Percentiles rank a stretch among this genome's conserved stretches.
These are phyloP conservation scores for Erpobdella octoculata DNA, from an alignment of 2,888 invertebrate genomes.

Conservation along the genomic window DNA sequence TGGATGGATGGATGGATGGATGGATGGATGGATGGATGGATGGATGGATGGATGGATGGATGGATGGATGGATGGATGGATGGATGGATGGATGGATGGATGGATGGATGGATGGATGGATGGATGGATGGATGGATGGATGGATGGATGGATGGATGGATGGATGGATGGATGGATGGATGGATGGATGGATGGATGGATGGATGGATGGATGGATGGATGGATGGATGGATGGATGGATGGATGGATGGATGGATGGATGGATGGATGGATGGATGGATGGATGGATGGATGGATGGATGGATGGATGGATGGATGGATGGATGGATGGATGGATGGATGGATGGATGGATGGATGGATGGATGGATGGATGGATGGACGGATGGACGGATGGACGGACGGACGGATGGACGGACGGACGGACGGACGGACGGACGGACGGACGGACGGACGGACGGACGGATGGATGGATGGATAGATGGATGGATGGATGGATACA, in stretches of 20 bases:
- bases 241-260: neutral
- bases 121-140: slow-evolving; percentile 15
- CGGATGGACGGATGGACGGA: no score
- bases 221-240: neutral
- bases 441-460: no score
- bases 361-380: neutral
- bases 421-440: neutral
- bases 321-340: neutral
- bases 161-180: slow-evolving; percentile 15
- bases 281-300: neutral
- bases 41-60: slow-evolving; percentile 15
- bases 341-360: neutral
- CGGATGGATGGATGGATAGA: no score
- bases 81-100: slow-evolving; percentile 17
- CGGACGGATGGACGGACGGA: no score
- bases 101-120: slow-evolving; percentile 13
- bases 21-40: slow-evolving; percentile 17
- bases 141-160: slow-evolving; percentile 15
- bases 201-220: neutral
- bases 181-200: no score
- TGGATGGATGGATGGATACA: no score
- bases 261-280: neutral
- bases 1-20: slow-evolving; percentile 17
- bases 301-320: neutral
- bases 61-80: slow-evolving; percentile 10